phyloP scores from a whole-genome alignment of 2,113 vertebrate species.

The Scophthalmus maximus region DNA sequence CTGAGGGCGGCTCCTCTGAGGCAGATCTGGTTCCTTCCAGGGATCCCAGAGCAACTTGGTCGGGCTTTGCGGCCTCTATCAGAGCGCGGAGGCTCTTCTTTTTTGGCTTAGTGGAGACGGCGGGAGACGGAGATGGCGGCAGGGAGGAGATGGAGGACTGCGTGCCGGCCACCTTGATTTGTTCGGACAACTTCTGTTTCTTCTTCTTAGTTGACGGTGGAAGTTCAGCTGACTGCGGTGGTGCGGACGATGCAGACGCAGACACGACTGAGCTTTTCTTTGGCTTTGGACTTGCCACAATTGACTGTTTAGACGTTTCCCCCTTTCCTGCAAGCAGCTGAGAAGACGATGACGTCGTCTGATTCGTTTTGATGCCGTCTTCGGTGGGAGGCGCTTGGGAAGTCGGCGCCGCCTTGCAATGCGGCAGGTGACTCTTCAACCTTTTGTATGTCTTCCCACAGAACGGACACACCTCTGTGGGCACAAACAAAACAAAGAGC shows the following conservation, averaged over 20 bases:
- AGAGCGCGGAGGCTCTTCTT: constrained; percentile 43
- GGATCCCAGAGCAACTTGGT: neutral
- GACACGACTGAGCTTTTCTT: constrained; percentile 17
- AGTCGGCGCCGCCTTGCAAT: constrained; percentile 82
- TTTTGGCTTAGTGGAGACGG: constrained; percentile 37
- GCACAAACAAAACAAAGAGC: neutral
- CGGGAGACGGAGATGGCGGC: neutral
- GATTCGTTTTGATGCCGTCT: neutral
- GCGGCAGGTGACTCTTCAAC: constrained; percentile 88
- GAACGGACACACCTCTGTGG: constrained; percentile 85
- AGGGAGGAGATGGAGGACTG: neutral
- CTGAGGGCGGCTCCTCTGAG: neutral
- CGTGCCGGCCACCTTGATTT: constrained; percentile 17
- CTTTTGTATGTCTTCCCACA: constrained; percentile 89
- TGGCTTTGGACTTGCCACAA: neutral
- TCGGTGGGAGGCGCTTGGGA: constrained; percentile 24
- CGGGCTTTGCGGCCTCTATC: constrained; percentile 49
- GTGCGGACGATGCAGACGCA: neutral
- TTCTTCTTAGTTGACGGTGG: constrained; percentile 42
- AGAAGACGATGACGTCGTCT: neutral
- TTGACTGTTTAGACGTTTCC: neutral
- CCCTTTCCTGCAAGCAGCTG: neutral
- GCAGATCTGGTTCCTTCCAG: constrained; percentile 5
- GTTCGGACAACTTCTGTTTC: constrained; percentile 45
- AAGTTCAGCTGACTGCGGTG: neutral